Base-by-base conservation (phyloP, 2,113 vertebrate species). In the Hyaena hyaena region DNA sequence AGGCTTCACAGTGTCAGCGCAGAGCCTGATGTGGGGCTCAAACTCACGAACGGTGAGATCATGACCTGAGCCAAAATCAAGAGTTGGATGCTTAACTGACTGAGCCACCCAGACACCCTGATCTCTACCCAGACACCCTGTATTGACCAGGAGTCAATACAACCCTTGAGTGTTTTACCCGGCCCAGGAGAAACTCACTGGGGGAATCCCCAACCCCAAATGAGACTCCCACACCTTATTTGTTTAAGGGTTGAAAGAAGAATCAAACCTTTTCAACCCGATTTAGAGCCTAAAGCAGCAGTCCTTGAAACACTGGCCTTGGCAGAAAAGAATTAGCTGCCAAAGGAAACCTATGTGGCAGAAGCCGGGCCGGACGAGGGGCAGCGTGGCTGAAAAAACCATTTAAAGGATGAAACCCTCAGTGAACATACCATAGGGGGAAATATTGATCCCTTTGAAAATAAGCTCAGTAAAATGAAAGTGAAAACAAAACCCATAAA, bases 91-190 rank as follows among this genome's bases (percentile, higher is more conserved):
- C 43, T 76, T 48, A 26, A 76, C 73, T 16, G 73, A 45, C 43
- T 48, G 39, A 76, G 43, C 73, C 43, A 16, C 24, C 24, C 43
- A 45, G 73, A 3, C 3, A 0, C 39, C 73, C 35, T 5, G 55
- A 5, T 26, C 39, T 39, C 39, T 39, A 16, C 24, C 24, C 43
- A 45, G 73, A 3, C 3, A 0, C 39, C 73, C 35, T 5, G 55
- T 39, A 5, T 26, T 39, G 39, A 39, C 16, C 4, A 5, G 58
- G 24, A 7, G 53, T 39, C 48, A 4, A 1, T 16, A 33, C 12
- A 31, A n/a, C n/a, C 9, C 23, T 50, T 0, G 1, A 55, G 43
- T n/a, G 14, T 24, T 16, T 28, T 7, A 14, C 1, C 1, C 0
- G 1, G 66, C 0, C 4, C 74, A 19, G 53, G 90, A 39, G 9